These are phyloP conservation scores for Nymphalis polychloros DNA, from an alignment of 2,888 invertebrate genomes.

Conservation along the genomic window DNA sequence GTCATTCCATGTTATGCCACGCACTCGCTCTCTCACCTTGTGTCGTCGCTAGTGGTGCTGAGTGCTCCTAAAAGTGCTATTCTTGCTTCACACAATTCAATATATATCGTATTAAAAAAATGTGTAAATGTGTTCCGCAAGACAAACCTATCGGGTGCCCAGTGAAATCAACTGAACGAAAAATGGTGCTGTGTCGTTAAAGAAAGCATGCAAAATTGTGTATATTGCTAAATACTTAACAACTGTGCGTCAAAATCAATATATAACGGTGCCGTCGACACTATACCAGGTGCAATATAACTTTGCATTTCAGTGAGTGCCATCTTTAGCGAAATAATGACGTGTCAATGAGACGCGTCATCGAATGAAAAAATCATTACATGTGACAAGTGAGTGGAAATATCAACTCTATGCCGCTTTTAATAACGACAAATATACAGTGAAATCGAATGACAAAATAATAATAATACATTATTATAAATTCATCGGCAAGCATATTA, in stretches of 20 bases:
- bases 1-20: constrained; percentile 54
- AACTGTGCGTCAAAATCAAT: constrained; percentile 82
- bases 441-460: constrained; percentile 64
- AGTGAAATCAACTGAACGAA: constrained; percentile 78
- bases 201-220: constrained; percentile 82
- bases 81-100: constrained; percentile 57
- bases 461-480: constrained; percentile 59
- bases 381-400: constrained; percentile 86
- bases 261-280: constrained; percentile 81
- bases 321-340: constrained; percentile 68
- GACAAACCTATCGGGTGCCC: constrained; percentile 77
- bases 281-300: constrained; percentile 79
- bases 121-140: constrained; percentile 55
- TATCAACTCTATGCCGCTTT: constrained; percentile 58
- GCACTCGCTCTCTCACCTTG: constrained; percentile 81
- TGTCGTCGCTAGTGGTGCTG: constrained; percentile 78
- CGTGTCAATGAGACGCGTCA: constrained; percentile 59
- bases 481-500: constrained; percentile 77
- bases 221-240: constrained; percentile 81
- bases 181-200: constrained; percentile 79
- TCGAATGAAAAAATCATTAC: constrained; percentile 83
- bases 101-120: constrained; percentile 5
- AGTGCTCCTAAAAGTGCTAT: constrained; percentile 79
- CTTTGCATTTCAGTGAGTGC: constrained; percentile 83
- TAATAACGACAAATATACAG: constrained; percentile 57